These are phyloP conservation scores for Megaceryle maxima DNA, from an alignment of 2,113 vertebrate species.

Conservation along the genomic window DNA sequence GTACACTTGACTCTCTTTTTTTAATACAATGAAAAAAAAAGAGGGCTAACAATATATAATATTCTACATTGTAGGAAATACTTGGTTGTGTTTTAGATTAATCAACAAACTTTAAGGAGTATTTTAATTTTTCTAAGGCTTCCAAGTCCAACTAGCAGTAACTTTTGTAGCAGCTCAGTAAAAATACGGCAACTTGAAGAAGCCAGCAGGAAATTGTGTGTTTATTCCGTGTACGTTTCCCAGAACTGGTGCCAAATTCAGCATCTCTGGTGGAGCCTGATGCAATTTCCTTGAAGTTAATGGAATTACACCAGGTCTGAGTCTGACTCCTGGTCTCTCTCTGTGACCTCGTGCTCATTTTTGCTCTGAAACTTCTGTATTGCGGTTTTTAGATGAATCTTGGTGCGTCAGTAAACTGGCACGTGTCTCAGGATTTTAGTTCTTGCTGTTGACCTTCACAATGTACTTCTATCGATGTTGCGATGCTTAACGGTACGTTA, in stretches of 20 bases:
- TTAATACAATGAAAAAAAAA: not conserved
- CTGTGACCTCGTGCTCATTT: not conserved
- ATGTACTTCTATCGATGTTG: not conserved
- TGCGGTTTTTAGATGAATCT: not conserved
- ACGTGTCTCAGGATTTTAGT: not conserved
- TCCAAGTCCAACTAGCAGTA: not conserved
- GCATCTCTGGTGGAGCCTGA: not conserved
- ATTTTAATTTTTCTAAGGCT: not conserved
- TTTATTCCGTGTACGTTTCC: not conserved
- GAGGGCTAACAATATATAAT: not conserved
- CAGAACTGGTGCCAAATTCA: not conserved
- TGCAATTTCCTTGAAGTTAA: conserved; percentile 24
- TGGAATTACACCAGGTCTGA: not conserved
- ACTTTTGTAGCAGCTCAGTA: not conserved
- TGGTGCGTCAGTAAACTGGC: rapidly evolving
- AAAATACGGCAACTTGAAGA: not conserved
- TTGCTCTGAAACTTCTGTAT: not conserved
- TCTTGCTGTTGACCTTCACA: not conserved
- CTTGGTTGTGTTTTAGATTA: not conserved
- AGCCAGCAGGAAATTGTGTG: not conserved
- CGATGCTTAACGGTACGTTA: not conserved
- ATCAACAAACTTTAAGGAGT: not conserved
- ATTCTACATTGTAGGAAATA: not conserved
- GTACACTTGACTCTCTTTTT: not conserved
- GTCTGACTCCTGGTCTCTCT: not conserved